phyloP scores from a whole-genome alignment of 2,113 vertebrate species.

The Cyanoramphus novaezelandiae region DNA sequence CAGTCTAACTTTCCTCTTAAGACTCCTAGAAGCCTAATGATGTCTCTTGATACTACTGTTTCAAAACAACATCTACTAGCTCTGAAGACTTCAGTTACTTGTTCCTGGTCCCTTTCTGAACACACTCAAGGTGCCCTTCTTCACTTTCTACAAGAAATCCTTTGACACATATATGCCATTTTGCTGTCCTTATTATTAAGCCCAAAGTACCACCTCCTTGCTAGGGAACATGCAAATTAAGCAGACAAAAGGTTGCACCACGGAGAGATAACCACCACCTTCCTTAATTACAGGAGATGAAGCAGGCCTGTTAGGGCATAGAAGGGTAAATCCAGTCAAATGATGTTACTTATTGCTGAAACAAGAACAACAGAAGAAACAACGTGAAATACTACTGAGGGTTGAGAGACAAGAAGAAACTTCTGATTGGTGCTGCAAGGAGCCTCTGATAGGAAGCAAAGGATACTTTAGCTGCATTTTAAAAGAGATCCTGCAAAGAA shows the following conservation, averaged over 20 bases:
- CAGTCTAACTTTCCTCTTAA: background rate
- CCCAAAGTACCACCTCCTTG: conserved; percentile 27
- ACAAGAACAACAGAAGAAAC: background rate
- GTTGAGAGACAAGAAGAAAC: background rate
- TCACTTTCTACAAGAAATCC: background rate
- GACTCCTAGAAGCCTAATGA: background rate
- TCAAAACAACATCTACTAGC: background rate
- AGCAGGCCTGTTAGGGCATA: background rate
- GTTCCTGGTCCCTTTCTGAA: background rate
- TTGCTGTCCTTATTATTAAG: background rate
- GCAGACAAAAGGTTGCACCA: background rate
- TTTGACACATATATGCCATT: background rate
- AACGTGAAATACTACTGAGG: background rate
- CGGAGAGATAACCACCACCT: conserved; percentile 36
- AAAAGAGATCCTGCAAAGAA: conserved; percentile 48
- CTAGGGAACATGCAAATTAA: conserved; percentile 60
- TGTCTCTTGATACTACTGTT: background rate
- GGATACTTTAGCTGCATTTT: conserved; percentile 25
- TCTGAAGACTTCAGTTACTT: background rate
- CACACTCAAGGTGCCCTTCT: background rate
- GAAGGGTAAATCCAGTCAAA: background rate
- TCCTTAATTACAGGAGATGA: background rate
- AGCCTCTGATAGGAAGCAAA: conserved; percentile 46
- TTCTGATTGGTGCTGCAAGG: conserved; percentile 46
- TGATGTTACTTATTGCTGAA: background rate